Evolutionary conservation across 2,888 invertebrate species (phyloP), one percentile per base, ranked within the genome.

Genomic region (Sphaerophoria taeniata): DNA sequence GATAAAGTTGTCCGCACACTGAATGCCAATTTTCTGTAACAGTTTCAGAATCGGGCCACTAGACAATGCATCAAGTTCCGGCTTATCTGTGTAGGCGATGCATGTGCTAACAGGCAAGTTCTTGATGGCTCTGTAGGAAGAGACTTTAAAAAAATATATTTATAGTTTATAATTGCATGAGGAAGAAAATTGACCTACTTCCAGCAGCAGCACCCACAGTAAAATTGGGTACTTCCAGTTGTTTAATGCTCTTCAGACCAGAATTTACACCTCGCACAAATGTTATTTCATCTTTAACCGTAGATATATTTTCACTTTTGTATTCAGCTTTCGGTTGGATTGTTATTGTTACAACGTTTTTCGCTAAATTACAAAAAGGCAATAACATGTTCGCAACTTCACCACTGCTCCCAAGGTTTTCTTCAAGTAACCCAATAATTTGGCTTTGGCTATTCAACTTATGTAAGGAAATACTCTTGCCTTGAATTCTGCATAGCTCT

Each of bases 201-300:
- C 92, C 92, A 3, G 92, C 91, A 53, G 90, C 89, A 1, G 90
- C 89, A 2, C 92, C 92, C 0, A 89, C 89, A 67, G 92, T 90
- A 47, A 92, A 92, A 84, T 92, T 92, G 92, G 92, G 92, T 9
- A 90, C 87, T 74, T 92, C 90, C n/a, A 92, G 75, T 6, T 89
- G 88, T 6, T 87, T 76, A 0, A 89, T 67, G 43, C 88, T 83
- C 12, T 87, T 74, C 3, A 82, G 16, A 7, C 87, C 69, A 0
- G 89, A 89, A 5, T 90, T 90, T 0, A 92, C 89, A 0, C 89
- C 89, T 9, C 90, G 88, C 3, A 91, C 73, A 49, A 92, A 90
- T 4, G 90, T 89, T 24, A 90, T 89, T 56, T 89, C 89, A 49
- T 90, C 90, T 12, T 87, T 87, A n/a, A 89, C 88, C 11, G 87